phyloP scores from a whole-genome alignment of 2,113 vertebrate genomes.

The Lagopus muta region DNA sequence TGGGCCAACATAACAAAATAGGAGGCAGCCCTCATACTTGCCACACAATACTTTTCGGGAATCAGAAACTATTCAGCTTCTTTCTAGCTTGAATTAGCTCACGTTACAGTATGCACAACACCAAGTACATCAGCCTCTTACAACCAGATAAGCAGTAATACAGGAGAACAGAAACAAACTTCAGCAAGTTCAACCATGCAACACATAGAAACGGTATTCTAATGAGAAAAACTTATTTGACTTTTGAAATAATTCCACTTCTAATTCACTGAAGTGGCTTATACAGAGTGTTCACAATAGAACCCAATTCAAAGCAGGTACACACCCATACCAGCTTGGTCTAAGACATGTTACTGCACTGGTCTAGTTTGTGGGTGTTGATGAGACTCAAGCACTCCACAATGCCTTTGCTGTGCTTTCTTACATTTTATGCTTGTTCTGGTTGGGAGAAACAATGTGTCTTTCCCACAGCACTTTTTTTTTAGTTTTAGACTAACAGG shows the following conservation, averaged over 20 bases:
- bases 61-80: not conserved
- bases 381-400: not conserved
- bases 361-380: not conserved
- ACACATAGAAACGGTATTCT: not conserved
- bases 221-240: not conserved
- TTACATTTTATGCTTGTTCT: not conserved
- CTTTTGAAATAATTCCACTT: not conserved
- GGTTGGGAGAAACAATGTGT: not conserved
- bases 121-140: not conserved
- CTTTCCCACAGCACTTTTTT: not conserved
- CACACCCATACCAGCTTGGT: rapidly evolving
- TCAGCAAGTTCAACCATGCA: not conserved
- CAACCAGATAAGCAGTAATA: not conserved
- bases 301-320: not conserved
- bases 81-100: not conserved
- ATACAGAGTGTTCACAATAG: not conserved
- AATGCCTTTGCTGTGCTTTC: not conserved
- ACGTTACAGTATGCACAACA: not conserved
- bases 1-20: not conserved
- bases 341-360: not conserved
- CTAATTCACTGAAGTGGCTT: not conserved
- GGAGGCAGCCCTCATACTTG: not conserved
- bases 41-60: not conserved
- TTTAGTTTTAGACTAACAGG: not conserved
- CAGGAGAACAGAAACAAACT: not conserved